Conservation (phyloP, 2,888 invertebrate species). For the Iphiclides podalirius region DNA sequence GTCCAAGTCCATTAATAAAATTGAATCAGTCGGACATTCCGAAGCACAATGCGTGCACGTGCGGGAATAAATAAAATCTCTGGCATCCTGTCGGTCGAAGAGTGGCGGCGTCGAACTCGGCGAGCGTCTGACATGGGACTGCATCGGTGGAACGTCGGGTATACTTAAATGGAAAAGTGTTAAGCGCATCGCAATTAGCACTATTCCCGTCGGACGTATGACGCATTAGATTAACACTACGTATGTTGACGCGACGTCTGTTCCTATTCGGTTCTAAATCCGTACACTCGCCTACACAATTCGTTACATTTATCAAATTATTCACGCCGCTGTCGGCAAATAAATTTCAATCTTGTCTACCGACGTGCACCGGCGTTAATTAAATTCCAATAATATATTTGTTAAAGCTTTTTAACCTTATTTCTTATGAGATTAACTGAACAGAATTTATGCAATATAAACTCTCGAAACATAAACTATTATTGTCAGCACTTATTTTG, state of each 20-base stretch:
- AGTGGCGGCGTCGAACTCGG: conserved; percentile 25
- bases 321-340: conserved; percentile 28
- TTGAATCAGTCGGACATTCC: conserved; percentile 79
- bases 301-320: conserved; percentile 31
- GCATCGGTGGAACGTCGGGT: conserved; percentile 10
- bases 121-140: background rate
- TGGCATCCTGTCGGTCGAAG: too few relatives aligned
- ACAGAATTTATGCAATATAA: too few relatives aligned
- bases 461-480: too few relatives aligned
- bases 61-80: conserved; percentile 61
- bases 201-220: conserved; percentile 29
- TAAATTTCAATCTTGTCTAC: conserved; percentile 17
- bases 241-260: conserved; percentile 21
- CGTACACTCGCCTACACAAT: conserved; percentile 30
- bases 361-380: background rate
- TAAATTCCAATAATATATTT: background rate
- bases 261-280: conserved; percentile 20
- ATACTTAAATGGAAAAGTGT: conserved; percentile 33
- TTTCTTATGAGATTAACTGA: too few relatives aligned
- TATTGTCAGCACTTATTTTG: too few relatives aligned
- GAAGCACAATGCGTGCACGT: conserved; percentile 71
- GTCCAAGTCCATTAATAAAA: conserved; percentile 80
- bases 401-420: background rate
- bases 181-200: conserved; percentile 36
- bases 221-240: conserved; percentile 18